These are phyloP conservation scores for Stratiomys singularior DNA, from an alignment of 2,888 invertebrate genomes.

Conservation along the genomic window DNA sequence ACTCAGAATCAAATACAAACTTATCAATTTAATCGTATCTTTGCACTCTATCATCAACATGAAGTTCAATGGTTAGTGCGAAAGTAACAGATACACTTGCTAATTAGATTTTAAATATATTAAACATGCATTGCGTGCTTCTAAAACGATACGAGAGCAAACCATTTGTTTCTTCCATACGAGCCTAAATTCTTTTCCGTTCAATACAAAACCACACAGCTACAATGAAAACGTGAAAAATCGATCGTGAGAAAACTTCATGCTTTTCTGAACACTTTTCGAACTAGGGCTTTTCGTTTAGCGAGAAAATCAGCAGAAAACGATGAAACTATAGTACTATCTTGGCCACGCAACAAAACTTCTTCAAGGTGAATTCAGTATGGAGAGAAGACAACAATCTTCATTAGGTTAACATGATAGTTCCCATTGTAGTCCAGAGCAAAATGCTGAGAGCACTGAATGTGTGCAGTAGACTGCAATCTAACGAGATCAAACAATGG, in stretches of 20 bases:
- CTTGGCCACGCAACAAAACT: conserved; percentile 20
- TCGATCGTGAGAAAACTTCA: conserved; percentile 49
- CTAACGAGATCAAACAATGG: not conserved
- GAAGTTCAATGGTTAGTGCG: no score
- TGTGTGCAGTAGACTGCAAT: not conserved
- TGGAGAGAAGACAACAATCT: conserved; percentile 12
- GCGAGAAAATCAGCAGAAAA: no score
- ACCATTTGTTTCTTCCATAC: not conserved
- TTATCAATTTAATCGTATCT: conserved; percentile 1
- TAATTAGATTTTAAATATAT: no score
- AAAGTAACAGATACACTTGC: no score
- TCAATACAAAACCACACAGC: not conserved
- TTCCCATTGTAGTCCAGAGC: not conserved
- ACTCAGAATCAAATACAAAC: not conserved
- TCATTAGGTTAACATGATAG: conserved; percentile 15
- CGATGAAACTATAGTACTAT: no score
- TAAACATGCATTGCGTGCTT: not conserved
- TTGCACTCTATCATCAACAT: not conserved
- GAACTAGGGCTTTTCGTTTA: no score
- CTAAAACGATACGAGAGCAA: not conserved
- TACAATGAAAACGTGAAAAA: conserved; percentile 21
- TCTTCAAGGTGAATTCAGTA: conserved; percentile 32
- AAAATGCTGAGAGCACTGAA: not conserved
- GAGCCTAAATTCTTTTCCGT: conserved; percentile 2
- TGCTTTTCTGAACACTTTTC: conserved; percentile 41